Evolutionary conservation across 2,797 vertebrate genomes (phyloP).

Genomic region (Ispidina picta): DNA sequence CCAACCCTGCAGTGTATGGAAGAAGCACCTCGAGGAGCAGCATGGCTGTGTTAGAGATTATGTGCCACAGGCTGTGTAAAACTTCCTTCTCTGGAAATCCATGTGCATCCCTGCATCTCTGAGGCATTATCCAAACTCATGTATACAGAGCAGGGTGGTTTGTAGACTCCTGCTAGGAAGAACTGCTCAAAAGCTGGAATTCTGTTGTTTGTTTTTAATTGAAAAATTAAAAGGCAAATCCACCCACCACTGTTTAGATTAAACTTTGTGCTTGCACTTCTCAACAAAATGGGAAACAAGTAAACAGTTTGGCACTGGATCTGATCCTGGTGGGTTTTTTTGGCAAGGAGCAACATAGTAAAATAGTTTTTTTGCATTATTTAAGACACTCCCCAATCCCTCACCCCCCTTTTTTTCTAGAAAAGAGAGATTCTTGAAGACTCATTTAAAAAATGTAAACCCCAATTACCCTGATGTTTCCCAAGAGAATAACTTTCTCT

Average conservation of each 20-base stretch:
- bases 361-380: neutral
- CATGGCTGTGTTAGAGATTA: neutral
- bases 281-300: neutral
- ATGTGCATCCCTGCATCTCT: neutral
- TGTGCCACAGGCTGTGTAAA: neutral
- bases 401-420: neutral
- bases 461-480: neutral
- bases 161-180: neutral
- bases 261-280: neutral
- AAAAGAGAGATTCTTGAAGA: neutral
- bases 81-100: neutral
- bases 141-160: neutral
- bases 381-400: rapidly evolving
- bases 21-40: neutral
- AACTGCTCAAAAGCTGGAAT: neutral
- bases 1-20: neutral
- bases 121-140: neutral
- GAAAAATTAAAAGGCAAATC: neutral
- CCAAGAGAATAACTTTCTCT: neutral
- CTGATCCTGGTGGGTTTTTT: neutral
- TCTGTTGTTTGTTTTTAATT: neutral
- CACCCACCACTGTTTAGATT: neutral
- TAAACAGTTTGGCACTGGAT: neutral
- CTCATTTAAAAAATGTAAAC: neutral
- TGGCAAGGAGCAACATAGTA: neutral